Conservation (phyloP, 2,888 invertebrate genomes). For the Nomada ruficornis region DNA sequence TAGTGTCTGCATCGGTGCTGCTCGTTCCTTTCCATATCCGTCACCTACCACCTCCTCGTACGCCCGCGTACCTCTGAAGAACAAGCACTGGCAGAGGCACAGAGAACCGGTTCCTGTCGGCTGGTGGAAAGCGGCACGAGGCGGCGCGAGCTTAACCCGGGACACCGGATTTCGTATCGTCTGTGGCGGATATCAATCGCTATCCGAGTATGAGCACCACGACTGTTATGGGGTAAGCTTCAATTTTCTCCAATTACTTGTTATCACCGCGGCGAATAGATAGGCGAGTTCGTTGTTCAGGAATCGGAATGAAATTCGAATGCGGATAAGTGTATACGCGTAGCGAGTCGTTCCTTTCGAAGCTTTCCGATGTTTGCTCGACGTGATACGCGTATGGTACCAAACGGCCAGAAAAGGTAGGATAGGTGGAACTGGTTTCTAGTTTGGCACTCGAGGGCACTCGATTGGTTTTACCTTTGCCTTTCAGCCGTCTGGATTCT, state of each 20-base stretch:
- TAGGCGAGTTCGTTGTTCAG: too few relatives aligned
- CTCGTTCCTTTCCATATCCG: constrained; percentile 61
- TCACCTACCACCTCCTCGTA: constrained; percentile 57
- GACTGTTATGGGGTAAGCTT: constrained; percentile 68
- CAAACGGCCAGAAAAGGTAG: constrained; percentile 29
- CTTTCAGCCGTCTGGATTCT: background rate
- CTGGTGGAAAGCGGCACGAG: constrained; percentile 63
- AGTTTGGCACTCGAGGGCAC: constrained; percentile 18
- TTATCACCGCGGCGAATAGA: background rate
- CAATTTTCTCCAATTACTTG: constrained; percentile 27
- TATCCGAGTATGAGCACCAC: constrained; percentile 67
- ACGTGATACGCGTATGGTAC: background rate
- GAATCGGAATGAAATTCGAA: background rate
- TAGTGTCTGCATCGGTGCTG: constrained; percentile 79
- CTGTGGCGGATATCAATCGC: constrained; percentile 48
- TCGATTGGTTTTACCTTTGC: constrained; percentile 8
- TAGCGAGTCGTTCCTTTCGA: background rate
- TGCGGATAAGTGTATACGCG: too few relatives aligned
- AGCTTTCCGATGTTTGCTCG: background rate
- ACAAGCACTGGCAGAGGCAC: constrained; percentile 34
- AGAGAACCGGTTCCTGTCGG: constrained; percentile 66
- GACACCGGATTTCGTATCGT: constrained; percentile 54
- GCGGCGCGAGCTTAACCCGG: constrained; percentile 45
- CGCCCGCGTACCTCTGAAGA: constrained; percentile 34
- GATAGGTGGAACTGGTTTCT: constrained; percentile 50